Conservation (phyloP, 2,113 vertebrate species). For the Trematomus loennbergii region DNA sequence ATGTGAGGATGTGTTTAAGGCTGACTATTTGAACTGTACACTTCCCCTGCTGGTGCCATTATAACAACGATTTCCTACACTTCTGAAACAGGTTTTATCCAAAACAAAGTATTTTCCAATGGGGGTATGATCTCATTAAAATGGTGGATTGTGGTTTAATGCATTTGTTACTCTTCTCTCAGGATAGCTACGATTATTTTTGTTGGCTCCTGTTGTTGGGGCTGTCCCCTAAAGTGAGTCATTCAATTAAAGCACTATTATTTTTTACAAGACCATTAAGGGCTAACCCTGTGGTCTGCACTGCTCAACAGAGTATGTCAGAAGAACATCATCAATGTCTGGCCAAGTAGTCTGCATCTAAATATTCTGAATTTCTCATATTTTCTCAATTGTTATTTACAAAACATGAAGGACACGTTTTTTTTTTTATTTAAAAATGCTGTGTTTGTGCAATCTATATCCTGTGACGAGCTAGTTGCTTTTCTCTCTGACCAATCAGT, state of each 20-base stretch:
- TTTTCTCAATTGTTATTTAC: neutral
- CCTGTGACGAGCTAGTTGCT: neutral
- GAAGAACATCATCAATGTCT: conserved; percentile 23
- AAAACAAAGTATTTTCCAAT: neutral
- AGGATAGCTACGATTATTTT: conserved; percentile 7
- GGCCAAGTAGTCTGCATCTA: neutral
- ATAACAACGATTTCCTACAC: neutral
- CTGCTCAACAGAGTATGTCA: conserved; percentile 16
- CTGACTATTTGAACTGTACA: conserved; percentile 19
- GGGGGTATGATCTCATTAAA: conserved; percentile 9
- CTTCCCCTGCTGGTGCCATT: neutral
- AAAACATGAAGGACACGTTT: neutral
- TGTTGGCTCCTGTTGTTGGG: conserved; percentile 22
- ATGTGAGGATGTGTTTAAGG: neutral
- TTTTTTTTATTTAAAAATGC: too few species aligned
- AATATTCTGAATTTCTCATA: neutral
- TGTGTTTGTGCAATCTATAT: too few species aligned
- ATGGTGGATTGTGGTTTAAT: conserved; percentile 33
- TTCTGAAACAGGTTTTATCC: neutral
- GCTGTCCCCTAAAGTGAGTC: conserved; percentile 32
- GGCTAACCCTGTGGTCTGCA: conserved; percentile 28
- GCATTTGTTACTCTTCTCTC: neutral
- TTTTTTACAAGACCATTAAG: conserved; percentile 31
- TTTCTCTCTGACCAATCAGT: too few species aligned
- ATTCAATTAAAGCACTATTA: conserved; percentile 42